Conservation (phyloP, 1,140 invertebrate genomes). For the Tetragonula clypearis region DNA sequence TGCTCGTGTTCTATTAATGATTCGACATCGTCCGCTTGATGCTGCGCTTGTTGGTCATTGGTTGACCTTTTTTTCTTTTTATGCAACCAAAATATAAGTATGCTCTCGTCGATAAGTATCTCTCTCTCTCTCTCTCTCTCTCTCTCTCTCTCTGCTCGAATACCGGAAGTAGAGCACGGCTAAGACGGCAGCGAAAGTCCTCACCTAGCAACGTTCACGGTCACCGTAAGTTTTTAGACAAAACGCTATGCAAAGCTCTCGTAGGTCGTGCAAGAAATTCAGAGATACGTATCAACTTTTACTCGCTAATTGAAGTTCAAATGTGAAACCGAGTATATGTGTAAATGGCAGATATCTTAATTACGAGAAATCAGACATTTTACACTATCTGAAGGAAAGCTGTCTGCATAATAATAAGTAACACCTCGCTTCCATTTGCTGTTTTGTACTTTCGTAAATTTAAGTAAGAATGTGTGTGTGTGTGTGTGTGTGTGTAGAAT, state of each 20-base stretch:
- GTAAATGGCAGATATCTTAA: not conserved
- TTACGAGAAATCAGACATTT: not conserved
- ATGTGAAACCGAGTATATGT: not conserved
- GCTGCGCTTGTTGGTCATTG: too few species aligned
- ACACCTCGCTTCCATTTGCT: not conserved
- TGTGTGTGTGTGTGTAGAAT: too few species aligned
- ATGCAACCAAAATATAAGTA: not conserved
- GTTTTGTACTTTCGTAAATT: not conserved
- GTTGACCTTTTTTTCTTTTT: not conserved
- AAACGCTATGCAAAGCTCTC: not conserved
- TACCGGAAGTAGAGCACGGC: slow-evolving; percentile 54
- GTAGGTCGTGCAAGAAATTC: not conserved
- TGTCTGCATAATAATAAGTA: not conserved
- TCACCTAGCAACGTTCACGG: slow-evolving; percentile 46
- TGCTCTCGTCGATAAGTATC: too few species aligned
- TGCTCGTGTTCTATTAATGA: too few species aligned
- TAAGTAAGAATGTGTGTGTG: too few species aligned
- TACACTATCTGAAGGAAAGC: not conserved
- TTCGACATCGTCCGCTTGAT: too few species aligned
- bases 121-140: slow-evolving; percentile 1
- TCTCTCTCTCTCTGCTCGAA: slow-evolving; percentile 22
- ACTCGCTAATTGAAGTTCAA: not conserved
- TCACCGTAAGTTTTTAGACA: slow-evolving; percentile 24
- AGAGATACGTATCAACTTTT: not conserved
- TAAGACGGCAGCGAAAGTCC: slow-evolving; percentile 62